phyloP scores from a whole-genome alignment of 2,113 vertebrate genomes.

The Mastomys natalensis region DNA sequence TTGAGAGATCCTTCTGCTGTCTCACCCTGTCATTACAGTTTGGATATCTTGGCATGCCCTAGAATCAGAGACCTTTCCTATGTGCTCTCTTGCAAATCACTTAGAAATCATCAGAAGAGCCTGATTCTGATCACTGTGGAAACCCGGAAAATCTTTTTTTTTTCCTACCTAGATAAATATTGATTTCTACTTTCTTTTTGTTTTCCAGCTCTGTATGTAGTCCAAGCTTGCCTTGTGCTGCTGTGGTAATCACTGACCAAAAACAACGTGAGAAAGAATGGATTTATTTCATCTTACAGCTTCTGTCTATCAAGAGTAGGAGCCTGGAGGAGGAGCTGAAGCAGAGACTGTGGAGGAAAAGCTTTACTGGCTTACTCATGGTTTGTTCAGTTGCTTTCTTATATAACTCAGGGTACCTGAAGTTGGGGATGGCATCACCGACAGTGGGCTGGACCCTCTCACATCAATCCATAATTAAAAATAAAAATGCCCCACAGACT shows the following conservation, averaged over 20 bases:
- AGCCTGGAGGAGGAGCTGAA: neutral
- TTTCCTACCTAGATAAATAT: neutral
- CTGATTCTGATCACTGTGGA: slow-evolving; percentile 14
- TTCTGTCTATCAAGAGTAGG: neutral
- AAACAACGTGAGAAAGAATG: neutral
- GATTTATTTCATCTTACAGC: neutral
- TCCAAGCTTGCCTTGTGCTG: neutral
- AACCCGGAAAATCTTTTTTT: neutral
- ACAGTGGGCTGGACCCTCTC: neutral
- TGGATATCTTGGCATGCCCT: neutral
- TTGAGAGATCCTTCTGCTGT: neutral
- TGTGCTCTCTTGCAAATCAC: neutral
- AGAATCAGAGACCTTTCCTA: neutral
- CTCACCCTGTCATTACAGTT: neutral
- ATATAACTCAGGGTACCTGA: neutral
- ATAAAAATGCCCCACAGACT: neutral
- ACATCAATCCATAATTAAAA: neutral
- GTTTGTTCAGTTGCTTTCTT: neutral
- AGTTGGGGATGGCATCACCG: neutral
- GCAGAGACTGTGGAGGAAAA: neutral
- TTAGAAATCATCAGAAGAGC: neutral
- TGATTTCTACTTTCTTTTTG: neutral
- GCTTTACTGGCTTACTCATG: neutral
- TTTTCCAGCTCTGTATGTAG: slow-evolving; percentile 25
- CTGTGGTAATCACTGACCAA: neutral